Base-by-base conservation (phyloP, 2,888 invertebrate species). In the Steromphala cineraria region DNA sequence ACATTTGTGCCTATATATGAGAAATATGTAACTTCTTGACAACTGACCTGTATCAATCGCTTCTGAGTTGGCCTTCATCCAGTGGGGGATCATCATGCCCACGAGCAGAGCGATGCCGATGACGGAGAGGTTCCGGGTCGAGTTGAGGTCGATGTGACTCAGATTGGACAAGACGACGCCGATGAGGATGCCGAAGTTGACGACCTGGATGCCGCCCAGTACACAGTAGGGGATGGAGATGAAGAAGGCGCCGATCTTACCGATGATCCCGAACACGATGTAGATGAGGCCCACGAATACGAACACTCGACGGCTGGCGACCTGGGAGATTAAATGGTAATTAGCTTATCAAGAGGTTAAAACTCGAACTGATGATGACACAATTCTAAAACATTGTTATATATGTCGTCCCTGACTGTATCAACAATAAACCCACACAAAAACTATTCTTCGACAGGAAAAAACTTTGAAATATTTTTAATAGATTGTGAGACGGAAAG, bases 21-120 rank as follows among this genome's bases (percentile, higher is more conserved):
- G 36, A n/a, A n/a, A n/a, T n/a, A n/a, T n/a, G 8, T 36, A 36
- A 36, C 3, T 3, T 5, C 36, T 36, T 36, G 8, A 36, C 3
- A 46, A 46, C 46, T 46, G 46, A 46, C 88, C 87, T 80, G 88
- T 88, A 21, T 81, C 40, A 8, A 86, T 85, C 0, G 79, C 84
- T 53, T 85, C 67, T 24, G 85, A 84, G 8, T 83, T 85, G 1
- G 80, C 80, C 28, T 81, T 67, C 10, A 90, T 67, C 87, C 88
- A 89, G 40, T 84, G 67, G 0, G 90, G 89, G 13, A 92, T 85
- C 84, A 91, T 95, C 94, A 97, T 92, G 3, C 97, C 97, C 88
- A 97, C 96, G 94, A 97, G 97, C 85, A 97, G 94, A 3, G 97
- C 96, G 89, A 97, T 95, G 24, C 98, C 98, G 53, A 98, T 95